These are phyloP conservation scores for Gryllus longicercus DNA, from an alignment of 2,888 invertebrate genomes.

Conservation along the genomic window DNA sequence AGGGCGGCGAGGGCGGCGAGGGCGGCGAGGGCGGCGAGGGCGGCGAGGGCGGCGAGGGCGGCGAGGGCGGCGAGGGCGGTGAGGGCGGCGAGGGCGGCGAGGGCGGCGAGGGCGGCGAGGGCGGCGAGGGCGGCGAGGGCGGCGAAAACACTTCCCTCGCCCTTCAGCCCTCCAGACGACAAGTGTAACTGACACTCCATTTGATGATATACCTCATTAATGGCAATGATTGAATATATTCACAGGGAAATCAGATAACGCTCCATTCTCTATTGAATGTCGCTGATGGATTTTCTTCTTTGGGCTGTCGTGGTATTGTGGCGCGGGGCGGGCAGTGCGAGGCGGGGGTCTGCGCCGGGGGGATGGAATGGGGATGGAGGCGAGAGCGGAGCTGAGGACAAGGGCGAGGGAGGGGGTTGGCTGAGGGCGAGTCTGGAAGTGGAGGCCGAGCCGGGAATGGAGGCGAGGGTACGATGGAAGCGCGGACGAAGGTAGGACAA, in stretches of 20 bases:
- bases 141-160: slow-evolving; percentile 31
- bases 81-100: no score
- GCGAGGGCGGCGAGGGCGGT: no score
- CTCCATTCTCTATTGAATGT: slow-evolving; percentile 34
- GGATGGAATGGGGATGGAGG: no score
- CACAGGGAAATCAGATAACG: slow-evolving; percentile 36
- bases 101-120: no score
- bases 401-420: slow-evolving; percentile 20
- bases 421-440: no score
- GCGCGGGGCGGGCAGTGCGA: slow-evolving; percentile 8
- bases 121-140: background rate
- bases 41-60: no score
- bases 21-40: no score
- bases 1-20: no score
- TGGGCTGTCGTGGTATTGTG: background rate
- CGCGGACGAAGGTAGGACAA: no score
- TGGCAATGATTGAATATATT: slow-evolving; percentile 38
- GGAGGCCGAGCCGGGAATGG: no score
- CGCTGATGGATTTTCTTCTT: slow-evolving; percentile 37
- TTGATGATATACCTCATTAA: slow-evolving; percentile 38
- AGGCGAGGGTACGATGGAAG: no score
- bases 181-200: slow-evolving; percentile 38
- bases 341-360: slow-evolving; percentile 20
- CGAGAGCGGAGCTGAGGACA: slow-evolving; percentile 26
- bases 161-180: slow-evolving; percentile 27